These are phyloP conservation scores for Oreotrochilus melanogaster DNA, from an alignment of 2,113 vertebrate species.

Conservation along the genomic window DNA sequence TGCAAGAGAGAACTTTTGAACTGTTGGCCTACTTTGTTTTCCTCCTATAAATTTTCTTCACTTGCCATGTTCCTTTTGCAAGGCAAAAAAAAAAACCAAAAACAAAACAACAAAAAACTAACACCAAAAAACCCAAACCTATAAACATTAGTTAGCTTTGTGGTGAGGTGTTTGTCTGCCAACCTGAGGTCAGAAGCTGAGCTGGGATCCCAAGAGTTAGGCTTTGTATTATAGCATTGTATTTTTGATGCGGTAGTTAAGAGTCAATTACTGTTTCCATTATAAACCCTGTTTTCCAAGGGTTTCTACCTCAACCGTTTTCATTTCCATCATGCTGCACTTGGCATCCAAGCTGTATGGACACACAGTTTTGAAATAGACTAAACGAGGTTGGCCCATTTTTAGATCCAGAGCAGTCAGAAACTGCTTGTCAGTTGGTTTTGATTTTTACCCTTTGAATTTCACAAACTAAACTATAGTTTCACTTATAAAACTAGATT, in stretches of 20 bases:
- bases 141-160: conserved; percentile 83
- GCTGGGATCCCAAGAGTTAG: conserved; percentile 64
- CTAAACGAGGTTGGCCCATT: conserved; percentile 74
- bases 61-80: conserved; percentile 40
- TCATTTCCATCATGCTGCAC: conserved; percentile 67
- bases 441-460: conserved; percentile 54
- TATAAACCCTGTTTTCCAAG: conserved; percentile 83
- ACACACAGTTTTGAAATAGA: conserved; percentile 78
- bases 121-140: conserved; percentile 25
- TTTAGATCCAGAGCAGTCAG: conserved; percentile 75
- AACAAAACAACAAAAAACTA: not conserved
- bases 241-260: conserved; percentile 81
- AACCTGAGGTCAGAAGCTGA: conserved; percentile 80
- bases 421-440: conserved; percentile 61
- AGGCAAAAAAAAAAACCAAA: conserved; percentile 9
- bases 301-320: conserved; percentile 79
- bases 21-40: not conserved
- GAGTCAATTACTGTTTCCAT: conserved; percentile 84
- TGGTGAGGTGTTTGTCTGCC: conserved; percentile 78
- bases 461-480: conserved; percentile 35
- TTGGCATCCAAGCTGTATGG: conserved; percentile 68
- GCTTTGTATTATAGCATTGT: conserved; percentile 82
- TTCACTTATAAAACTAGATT: conserved; percentile 31
- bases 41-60: conserved; percentile 36
- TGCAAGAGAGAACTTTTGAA: conserved; percentile 32